These are phyloP conservation scores for Drosophila dunni DNA, from an alignment of 1,140 invertebrate genomes.

Conservation along the genomic window DNA sequence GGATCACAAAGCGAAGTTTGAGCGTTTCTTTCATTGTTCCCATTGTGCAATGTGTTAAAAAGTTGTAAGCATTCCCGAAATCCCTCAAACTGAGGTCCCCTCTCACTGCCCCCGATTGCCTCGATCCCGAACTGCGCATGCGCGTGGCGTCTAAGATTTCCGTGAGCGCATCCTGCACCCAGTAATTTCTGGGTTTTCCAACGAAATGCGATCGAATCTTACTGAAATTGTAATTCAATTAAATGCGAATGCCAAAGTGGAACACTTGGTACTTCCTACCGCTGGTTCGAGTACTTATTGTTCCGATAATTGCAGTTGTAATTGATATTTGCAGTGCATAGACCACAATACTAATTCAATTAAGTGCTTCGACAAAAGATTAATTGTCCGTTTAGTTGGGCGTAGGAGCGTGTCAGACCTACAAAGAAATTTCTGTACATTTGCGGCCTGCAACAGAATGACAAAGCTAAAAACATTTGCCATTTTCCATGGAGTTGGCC, in stretches of 20 bases:
- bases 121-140: constrained; percentile 50
- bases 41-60: constrained; percentile 81
- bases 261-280: constrained; percentile 43
- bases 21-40: constrained; percentile 57
- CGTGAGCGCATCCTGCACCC: constrained; percentile 64
- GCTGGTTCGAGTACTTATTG: constrained; percentile 1
- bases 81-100: constrained; percentile 26
- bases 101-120: neutral
- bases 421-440: neutral
- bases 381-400: constrained; percentile 65
- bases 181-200: constrained; percentile 32
- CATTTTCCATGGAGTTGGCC: constrained; percentile 28
- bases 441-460: constrained; percentile 66
- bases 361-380: constrained; percentile 73
- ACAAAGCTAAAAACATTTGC: constrained; percentile 58
- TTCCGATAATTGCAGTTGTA: constrained; percentile 31
- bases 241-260: constrained; percentile 50
- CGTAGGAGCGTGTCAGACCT: constrained; percentile 35
- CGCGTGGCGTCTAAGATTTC: constrained; percentile 72
- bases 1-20: constrained; percentile 48
- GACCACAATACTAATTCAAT: constrained; percentile 63
- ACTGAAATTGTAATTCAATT: constrained; percentile 81
- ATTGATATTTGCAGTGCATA: constrained; percentile 58
- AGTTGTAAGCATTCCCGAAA: constrained; percentile 63
- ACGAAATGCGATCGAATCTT: constrained; percentile 34